These are phyloP conservation scores for Sepioteuthis lessoniana DNA, from an alignment of 2,888 invertebrate species.

Conservation along the genomic window DNA sequence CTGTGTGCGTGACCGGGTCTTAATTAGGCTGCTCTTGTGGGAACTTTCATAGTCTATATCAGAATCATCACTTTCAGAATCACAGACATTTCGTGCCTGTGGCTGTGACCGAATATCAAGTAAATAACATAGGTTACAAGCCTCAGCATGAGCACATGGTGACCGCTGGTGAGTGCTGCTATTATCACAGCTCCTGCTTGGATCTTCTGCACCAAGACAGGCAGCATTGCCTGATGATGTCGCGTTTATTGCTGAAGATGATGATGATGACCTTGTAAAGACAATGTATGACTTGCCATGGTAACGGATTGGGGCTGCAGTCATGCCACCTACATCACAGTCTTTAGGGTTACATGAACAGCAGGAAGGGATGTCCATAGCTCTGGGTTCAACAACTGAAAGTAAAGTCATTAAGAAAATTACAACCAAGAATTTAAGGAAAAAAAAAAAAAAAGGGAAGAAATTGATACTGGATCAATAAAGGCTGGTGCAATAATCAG, in stretches of 20 bases:
- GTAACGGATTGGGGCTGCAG: conserved; percentile 40
- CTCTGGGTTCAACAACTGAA: conserved; percentile 5
- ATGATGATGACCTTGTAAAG: conserved; percentile 37
- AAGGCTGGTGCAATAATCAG: too few relatives aligned
- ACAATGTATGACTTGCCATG: conserved; percentile 40
- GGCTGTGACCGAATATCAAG: conserved; percentile 43
- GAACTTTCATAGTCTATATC: conserved; percentile 14
- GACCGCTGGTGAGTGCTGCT: conserved; percentile 38
- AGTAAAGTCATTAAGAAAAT: background rate
- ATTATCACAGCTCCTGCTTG: background rate
- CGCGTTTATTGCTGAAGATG: background rate
- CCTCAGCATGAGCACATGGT: conserved; percentile 1
- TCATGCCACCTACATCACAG: conserved; percentile 45
- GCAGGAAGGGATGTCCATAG: conserved; percentile 37
- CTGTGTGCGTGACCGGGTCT: conserved; percentile 25
- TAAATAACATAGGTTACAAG: conserved; percentile 40
- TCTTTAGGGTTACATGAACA: conserved; percentile 34
- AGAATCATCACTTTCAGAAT: conserved; percentile 39
- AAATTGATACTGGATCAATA: too few relatives aligned
- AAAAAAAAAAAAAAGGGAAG: background rate
- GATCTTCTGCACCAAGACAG: conserved; percentile 9
- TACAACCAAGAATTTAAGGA: background rate
- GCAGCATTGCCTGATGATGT: background rate
- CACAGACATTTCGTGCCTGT: conserved; percentile 40
- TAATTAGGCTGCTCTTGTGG: background rate